Base-by-base conservation (phyloP, 1,140 invertebrate genomes). In the Drosophila melanica region DNA sequence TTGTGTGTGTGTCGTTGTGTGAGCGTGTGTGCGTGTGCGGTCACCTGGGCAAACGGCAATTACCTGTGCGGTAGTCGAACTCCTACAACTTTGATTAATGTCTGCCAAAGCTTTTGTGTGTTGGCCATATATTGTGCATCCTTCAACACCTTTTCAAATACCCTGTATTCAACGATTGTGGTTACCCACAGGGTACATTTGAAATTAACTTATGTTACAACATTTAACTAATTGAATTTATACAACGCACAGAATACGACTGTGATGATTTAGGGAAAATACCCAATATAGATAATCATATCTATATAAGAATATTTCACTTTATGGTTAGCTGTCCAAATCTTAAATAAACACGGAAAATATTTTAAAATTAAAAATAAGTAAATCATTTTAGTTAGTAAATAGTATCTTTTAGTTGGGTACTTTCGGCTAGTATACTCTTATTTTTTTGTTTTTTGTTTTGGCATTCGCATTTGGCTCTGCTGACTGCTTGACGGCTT, bases 121-220 rank as follows among this genome's bases (percentile, higher is more conserved):
- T 59, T 75, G 35, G 23, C 57, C 67, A 82, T 79, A 76, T 86
- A 65, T 79, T 65, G 67, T 86, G 72, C 72, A 89, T 87, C 75
- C 79, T 82, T 86, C 81, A 74, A 77, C 84, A 87, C 79, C 84
- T 87, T 69, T 73, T 79, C 50, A 35, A 11, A 51, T 27, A 48
- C 47, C 47, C 47, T 75, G 20, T 55, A 41, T 20, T 8, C 47
- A 27, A 1, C 14, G 12, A 7, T 33, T 33, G 30, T 3, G 20
- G 20, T 23, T 23, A 23, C 20, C 20, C 20, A 23, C 20, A 23
- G 20, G 20, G 27, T 27, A 27, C 1, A 27, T 2, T 27, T 7
- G 6, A 27, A 7, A 27, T 1, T 7, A 27, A 27, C 5, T 27
- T 27, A 27, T 27, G 2, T 27, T 5, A 27, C 27, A 27, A 27